Base-by-base conservation (phyloP, 2,888 invertebrate genomes). In the Dryomyza anilis region DNA sequence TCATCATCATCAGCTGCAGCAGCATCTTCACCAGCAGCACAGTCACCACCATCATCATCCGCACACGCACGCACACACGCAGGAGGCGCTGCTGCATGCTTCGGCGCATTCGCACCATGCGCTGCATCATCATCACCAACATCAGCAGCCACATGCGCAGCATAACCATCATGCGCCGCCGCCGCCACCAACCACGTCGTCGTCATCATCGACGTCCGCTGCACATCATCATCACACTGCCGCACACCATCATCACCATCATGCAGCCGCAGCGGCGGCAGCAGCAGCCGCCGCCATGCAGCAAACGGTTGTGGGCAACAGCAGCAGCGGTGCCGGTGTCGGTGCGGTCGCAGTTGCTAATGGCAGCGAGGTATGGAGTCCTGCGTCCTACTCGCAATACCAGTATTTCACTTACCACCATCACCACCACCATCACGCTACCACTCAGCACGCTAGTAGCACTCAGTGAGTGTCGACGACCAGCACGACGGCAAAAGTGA, bases 321-420 rank as follows among this genome's bases (percentile, higher is more conserved):
- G 84, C 82, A 71, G 82, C 82, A 75, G 83, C 84, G n/a, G n/a
- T n/a, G n/a, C n/a, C n/a, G n/a, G n/a, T n/a, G n/a, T n/a, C n/a
- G n/a, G n/a, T n/a, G n/a, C n/a, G n/a, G n/a, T n/a, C n/a, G n/a
- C n/a, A n/a, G n/a, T n/a, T n/a, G 69, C 71, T 77, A 82, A 83
- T 83, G 85, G 85, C 83, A 84, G 85, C 85, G 88, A 88, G 87
- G 88, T 88, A 88, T 88, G 87, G 84, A 80, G 81, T 78, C 82
- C 84, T 71, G 83, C 83, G 74, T 79, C 82, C 71, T 84, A 87
- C 84, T 85, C 86, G 83, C 86, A 87, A 85, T 87, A 87, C 84
- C 87, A 88, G 86, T 88, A 87, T 86, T 88, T 87, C 85, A 86
- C 87, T 84, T 87, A 87, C 85, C 87, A 87, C 81, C 80, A 79